phyloP scores from a whole-genome alignment of 2,113 vertebrate genomes.

The Cariama cristata region DNA sequence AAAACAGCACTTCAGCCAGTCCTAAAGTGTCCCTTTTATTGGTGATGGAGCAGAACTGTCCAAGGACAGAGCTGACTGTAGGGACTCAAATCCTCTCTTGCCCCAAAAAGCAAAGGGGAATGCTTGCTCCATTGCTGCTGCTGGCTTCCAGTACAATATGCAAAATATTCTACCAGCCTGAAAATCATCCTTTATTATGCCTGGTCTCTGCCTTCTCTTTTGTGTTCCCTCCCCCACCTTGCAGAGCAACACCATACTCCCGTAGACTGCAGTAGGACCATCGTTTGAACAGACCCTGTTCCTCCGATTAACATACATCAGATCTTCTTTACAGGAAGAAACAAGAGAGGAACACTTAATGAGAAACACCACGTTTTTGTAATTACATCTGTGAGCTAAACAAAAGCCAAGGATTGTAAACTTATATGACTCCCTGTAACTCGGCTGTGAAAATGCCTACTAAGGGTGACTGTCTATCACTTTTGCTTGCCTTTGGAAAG shows the following conservation, averaged over 20 bases:
- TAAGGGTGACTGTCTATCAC: not conserved
- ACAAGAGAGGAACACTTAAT: not conserved
- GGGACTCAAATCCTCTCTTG: not conserved
- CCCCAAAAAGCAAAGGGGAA: not conserved
- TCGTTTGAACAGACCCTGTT: fast-evolving
- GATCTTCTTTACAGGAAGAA: not conserved
- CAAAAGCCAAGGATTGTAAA: not conserved
- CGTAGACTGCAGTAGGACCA: not conserved
- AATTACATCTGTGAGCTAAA: not conserved
- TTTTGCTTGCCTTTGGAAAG: not conserved
- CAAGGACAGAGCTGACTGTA: not conserved
- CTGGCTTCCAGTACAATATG: not conserved
- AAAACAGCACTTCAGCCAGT: not conserved
- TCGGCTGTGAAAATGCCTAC: not conserved
- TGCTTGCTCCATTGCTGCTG: not conserved
- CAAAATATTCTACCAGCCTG: not conserved
- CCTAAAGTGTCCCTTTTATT: not conserved
- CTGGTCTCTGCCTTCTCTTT: not conserved
- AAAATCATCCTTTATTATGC: not conserved
- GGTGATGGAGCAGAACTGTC: not conserved
- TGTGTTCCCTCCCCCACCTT: not conserved
- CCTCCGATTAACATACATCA: not conserved
- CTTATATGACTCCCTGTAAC: not conserved
- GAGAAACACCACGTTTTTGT: not conserved
- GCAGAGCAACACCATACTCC: not conserved